phyloP scores from a whole-genome alignment of 2,113 vertebrate species.

The Leucopternis melanops region DNA sequence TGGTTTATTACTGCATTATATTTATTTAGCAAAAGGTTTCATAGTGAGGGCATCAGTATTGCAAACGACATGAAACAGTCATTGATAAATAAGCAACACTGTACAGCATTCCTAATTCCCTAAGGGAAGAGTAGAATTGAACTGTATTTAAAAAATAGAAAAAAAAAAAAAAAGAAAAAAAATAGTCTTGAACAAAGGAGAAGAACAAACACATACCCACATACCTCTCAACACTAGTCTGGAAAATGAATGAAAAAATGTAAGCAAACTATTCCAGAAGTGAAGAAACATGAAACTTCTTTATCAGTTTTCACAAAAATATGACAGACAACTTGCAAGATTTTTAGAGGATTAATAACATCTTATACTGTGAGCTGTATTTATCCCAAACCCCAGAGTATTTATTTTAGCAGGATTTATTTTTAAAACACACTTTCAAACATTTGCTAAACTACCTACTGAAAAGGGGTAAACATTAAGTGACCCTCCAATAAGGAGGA shows the following conservation, averaged over 20 bases:
- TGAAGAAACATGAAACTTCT: neutral
- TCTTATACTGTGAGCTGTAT: neutral
- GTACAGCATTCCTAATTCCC: neutral
- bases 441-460: neutral
- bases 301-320: neutral
- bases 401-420: neutral
- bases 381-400: neutral
- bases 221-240: neutral
- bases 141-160: neutral
- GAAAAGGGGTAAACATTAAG: neutral
- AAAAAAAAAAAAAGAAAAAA: fast-evolving
- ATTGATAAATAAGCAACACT: neutral
- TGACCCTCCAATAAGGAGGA: neutral
- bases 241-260: neutral
- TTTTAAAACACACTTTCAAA: neutral
- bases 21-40: neutral
- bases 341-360: neutral
- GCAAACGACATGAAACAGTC: neutral
- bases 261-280: neutral
- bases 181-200: neutral
- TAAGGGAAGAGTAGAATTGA: neutral
- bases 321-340: neutral
- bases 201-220: neutral
- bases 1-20: neutral
- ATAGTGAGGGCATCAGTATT: neutral